Conservation (phyloP, 1,140 invertebrate genomes). For the Diachasmimorpha longicaudata region DNA sequence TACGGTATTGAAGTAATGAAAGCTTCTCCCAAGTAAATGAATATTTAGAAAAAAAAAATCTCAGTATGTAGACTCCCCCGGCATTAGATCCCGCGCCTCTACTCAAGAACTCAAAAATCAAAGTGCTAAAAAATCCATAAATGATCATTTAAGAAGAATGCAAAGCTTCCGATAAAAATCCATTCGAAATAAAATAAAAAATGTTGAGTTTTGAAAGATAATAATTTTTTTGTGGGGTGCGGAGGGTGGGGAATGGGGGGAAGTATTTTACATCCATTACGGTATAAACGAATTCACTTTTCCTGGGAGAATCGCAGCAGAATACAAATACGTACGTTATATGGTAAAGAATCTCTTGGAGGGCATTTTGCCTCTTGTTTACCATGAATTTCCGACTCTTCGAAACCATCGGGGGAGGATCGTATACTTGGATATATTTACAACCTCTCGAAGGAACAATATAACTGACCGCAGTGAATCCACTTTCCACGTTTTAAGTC, state of each 20-base stretch:
- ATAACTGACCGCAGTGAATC: not conserved
- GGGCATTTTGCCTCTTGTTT: not conserved
- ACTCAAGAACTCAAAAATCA: too few species aligned
- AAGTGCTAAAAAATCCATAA: too few species aligned
- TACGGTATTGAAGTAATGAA: too few species aligned
- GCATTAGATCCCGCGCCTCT: too few species aligned
- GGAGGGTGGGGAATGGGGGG: not conserved
- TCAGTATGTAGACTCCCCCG: too few species aligned
- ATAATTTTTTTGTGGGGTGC: not conserved
- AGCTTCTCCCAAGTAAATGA: too few species aligned
- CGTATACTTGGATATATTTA: conserved; percentile 4
- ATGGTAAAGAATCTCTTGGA: not conserved
- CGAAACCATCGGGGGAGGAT: not conserved
- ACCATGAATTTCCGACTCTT: not conserved
- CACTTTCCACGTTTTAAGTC: not conserved
- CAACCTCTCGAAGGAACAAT: not conserved
- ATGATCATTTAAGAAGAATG: too few species aligned
- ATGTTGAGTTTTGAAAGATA: not conserved
- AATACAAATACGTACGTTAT: not conserved
- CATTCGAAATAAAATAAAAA: too few species aligned
- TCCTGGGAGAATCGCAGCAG: not conserved
- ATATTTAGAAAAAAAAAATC: too few species aligned
- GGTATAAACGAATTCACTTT: not conserved
- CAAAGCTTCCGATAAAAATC: too few species aligned
- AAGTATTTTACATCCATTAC: not conserved